phyloP scores from a whole-genome alignment of 2,113 vertebrate genomes.

The Oceanites oceanicus region DNA sequence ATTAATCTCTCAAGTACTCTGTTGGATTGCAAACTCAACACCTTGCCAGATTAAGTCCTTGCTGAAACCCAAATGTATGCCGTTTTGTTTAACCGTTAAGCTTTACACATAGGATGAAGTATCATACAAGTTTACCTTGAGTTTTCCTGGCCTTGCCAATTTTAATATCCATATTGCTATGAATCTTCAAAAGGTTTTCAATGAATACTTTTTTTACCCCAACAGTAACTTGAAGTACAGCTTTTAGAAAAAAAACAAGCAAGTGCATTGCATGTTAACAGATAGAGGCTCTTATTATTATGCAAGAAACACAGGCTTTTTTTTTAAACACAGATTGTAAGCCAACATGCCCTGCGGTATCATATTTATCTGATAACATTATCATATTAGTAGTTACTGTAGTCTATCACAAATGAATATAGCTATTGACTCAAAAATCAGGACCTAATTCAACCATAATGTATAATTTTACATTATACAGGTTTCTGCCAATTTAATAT shows the following conservation, averaged over 20 bases:
- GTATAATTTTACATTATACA: background rate
- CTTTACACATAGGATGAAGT: background rate
- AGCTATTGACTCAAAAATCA: background rate
- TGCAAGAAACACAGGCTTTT: background rate
- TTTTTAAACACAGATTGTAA: background rate
- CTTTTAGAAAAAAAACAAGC: background rate
- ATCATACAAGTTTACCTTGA: background rate
- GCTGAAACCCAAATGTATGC: background rate
- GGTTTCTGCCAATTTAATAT: background rate
- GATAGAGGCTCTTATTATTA: background rate
- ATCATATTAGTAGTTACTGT: background rate
- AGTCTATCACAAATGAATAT: background rate
- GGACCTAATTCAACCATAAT: background rate
- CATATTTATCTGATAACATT: background rate
- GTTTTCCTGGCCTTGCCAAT: background rate
- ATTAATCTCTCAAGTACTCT: background rate
- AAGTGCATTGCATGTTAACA: background rate
- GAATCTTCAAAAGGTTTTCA: background rate
- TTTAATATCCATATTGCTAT: background rate
- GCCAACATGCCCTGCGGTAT: background rate
- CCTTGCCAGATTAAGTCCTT: background rate
- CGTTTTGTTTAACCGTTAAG: background rate
- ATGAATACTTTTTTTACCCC: background rate
- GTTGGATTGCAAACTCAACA: background rate
- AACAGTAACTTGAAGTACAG: background rate